Base-by-base conservation (phyloP, 2,888 invertebrate species). In the Oligia strigilis region DNA sequence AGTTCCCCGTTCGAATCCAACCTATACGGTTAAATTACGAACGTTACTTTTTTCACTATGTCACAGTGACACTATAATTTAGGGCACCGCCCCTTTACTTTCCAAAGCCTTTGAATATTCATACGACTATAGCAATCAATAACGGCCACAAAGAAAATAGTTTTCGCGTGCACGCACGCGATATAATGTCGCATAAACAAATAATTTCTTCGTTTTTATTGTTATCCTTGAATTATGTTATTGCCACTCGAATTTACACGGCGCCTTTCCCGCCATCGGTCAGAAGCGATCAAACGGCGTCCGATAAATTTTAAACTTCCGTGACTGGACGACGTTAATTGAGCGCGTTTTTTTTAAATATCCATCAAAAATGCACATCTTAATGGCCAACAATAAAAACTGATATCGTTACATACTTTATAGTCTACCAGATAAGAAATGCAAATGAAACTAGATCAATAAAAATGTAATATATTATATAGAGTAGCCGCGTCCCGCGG, bases 151-250 rank as follows among this genome's bases (percentile, higher is more conserved):
- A 95, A 95, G 95, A 95, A 93, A 95, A 95, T 96, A 95, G 95
- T 96, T 96, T 97, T 96, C 95, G 96, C 97, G 96, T 97, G 97
- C 94, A 93, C 94, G 95, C 97, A 97, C 97, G 97, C 97, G 94
- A 97, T 95, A 94, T 92, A 92, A 93, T 96, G 96, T 96, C 96
- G 96, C 95, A 95, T 96, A 96, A 96, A 96, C 95, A 96, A 97
- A 96, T 96, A 97, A 95, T 96, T 96, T 96, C 94, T 94, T 93
- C 93, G 93, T 93, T 95, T 95, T 95, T 96, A 94, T 94, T 94
- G 93, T 94, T 93, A 95, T 94, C 93, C 93, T 92, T 94, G 94
- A 94, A 92, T 93, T 92, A 92, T 92, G 91, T 93, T 92, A 92
- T 93, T 92, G 92, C 92, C 91, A 92, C 93, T 93, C 91, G 92